These are phyloP conservation scores for Synergus laeviventris DNA, from an alignment of 2,888 invertebrate genomes.

Conservation along the genomic window DNA sequence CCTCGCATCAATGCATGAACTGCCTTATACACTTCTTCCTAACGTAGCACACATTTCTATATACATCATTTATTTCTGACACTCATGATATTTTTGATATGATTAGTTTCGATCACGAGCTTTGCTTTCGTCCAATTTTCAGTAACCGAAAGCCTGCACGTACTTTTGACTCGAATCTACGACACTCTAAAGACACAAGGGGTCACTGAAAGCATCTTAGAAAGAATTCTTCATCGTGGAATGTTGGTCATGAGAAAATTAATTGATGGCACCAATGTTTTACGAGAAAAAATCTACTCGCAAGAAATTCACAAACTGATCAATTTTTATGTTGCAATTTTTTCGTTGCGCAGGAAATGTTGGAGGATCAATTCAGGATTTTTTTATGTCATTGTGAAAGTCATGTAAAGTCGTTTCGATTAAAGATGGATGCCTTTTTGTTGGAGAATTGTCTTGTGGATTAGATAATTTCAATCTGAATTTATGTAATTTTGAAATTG, in stretches of 20 bases:
- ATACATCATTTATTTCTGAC: neutral
- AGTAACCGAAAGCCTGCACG: slow-evolving; percentile 43
- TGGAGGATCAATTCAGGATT: neutral
- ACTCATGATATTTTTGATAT: neutral
- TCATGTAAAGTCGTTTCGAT: neutral
- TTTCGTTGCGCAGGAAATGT: neutral
- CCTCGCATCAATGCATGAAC: neutral
- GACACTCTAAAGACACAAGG: neutral
- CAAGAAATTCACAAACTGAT: neutral
- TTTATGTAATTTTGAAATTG: neutral
- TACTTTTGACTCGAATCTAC: slow-evolving; percentile 51
- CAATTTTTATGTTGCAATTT: neutral
- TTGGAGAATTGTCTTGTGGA: neutral
- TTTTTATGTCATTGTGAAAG: neutral
- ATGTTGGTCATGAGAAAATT: neutral
- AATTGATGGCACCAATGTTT: neutral
- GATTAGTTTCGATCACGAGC: slow-evolving; percentile 12
- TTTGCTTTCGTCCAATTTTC: slow-evolving; percentile 25
- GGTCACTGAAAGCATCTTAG: neutral
- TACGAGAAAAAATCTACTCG: neutral
- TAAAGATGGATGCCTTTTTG: neutral
- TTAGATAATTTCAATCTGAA: neutral
- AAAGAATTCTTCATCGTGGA: neutral
- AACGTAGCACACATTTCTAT: neutral
- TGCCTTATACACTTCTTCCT: slow-evolving; percentile 3